These are phyloP conservation scores for Malurus cyaneus DNA, from an alignment of 2,113 vertebrate species.

Conservation along the genomic window DNA sequence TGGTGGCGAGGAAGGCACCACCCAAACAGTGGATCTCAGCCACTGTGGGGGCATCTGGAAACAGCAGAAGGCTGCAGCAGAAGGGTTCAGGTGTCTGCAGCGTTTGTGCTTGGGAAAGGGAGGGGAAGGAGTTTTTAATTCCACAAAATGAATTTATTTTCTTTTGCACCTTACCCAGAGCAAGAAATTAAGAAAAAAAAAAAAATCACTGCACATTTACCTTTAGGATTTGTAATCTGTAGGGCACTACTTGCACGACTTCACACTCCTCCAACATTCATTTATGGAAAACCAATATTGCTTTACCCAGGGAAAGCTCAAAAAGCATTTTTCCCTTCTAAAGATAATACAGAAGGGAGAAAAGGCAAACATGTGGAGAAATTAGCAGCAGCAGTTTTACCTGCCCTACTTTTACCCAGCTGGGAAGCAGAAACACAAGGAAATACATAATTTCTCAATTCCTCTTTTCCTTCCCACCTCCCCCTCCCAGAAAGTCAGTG, in stretches of 20 bases:
- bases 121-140: not conserved
- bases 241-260: not conserved
- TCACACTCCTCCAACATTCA: not conserved
- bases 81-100: accelerated
- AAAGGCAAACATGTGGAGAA: not conserved
- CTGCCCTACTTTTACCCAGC: not conserved
- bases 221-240: not conserved
- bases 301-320: not conserved
- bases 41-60: accelerated
- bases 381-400: not conserved
- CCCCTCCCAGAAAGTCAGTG: not conserved
- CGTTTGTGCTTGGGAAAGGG: not conserved
- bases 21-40: accelerated
- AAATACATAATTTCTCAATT: not conserved
- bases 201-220: not conserved
- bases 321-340: not conserved
- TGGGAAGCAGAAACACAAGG: not conserved
- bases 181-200: not conserved
- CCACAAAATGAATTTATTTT: not conserved
- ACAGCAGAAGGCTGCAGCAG: not conserved
- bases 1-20: not conserved
- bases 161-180: not conserved
- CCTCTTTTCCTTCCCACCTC: no score
- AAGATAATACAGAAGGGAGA: not conserved
- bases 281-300: not conserved